Base-by-base conservation (phyloP, 1,140 invertebrate species). In the Lasioglossum baleicum region DNA sequence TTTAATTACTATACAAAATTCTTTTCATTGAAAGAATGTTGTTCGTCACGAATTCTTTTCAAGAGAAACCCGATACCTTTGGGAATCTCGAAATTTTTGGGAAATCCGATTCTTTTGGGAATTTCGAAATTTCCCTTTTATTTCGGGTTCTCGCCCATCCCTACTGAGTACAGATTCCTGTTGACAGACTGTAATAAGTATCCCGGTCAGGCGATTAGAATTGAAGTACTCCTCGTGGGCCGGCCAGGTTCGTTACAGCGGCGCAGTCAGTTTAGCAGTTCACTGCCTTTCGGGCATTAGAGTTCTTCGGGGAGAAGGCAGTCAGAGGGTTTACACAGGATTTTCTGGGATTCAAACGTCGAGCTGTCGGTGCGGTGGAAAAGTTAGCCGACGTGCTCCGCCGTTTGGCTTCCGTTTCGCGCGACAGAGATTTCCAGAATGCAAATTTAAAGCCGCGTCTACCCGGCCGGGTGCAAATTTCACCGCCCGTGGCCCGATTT, bases 401-500 rank as follows among this genome's bases (percentile, higher is more conserved):
- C 77, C 80, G 80, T 81, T 86, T 85, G 83, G 83, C 84, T 86
- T 85, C 80, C 80, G 76, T 80, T 83, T 76, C 84, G 74, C 71
- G 84, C 81, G 84, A 80, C 81, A 71, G 75, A 84, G 76, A 86
- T 86, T 83, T 85, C 84, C 75, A 69, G 80, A 77, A 86, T 86
- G 84, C 83, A 86, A 86, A 86, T 86, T 83, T 86, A 80, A 86
- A 76, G 76, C 82, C 69, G 73, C 69, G 84, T 83, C 73, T 83
- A 70, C 13, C 61, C 64, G 56, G 56, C 31, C 42, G 42, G 72
- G 60, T 60, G 73, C 69, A 86, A 83, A 85, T 83, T 86, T 86
- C 73, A 65, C 68, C 68, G 48, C 68, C 63, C 51, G 51, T 53
- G 51, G 13, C 51, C 35, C 69, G 31, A 44, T n/a, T 42, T 48